Evolutionary conservation across 2,113 vertebrate species (phyloP), one percentile per base, ranked within the genome.

Genomic region (Nymphicus hollandicus): DNA sequence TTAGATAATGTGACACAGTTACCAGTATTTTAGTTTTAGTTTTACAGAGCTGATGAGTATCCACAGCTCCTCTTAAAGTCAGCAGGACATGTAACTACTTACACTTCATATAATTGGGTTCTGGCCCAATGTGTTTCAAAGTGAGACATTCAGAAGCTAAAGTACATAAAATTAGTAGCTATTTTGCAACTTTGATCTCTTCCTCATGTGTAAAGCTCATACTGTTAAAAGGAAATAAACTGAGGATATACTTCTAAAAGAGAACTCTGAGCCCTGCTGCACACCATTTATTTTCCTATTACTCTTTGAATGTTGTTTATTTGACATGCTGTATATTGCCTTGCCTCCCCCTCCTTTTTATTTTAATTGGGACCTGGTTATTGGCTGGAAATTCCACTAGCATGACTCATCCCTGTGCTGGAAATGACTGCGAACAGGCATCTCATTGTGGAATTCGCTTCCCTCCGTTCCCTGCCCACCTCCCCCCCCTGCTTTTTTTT

Each of bases 281-380:
- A 89, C 49, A 31, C 58, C 53, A 52, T 93, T 93, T 94, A 43
- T 89, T 97, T 95, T 81, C 50, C 56, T 86, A 27, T 93, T 96
- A 69, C 47, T 88, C 65, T 84, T 71, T 69, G 64, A 46, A 61
- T 81, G 56, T 56, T 81, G 52, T 84, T 92, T 89, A 63, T 95
- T 68, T 84, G 52, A 49, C 33, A 8, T 49, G 33, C 37, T 58
- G 31, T 66, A 6, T 56, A 81, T 89, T 53, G 92, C 74, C 44
- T 92, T 74, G 44, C n/a, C 16, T 86, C 41, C 52, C 37, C 43
- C 53, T 71, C 69, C 68, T 87, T 85, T 95, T 70, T 37, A 27
- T 94, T 95, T 89, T 70, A 63, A 93, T 76, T 86, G 76, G 43
- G 50, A 86, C 52, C 37, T 87, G 76, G 56, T 39, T 86, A 64